Percentiles rank a stretch among this genome's conserved stretches.
Conservation (phyloP, 2,113 vertebrate genomes). For the Pachypanchax playfairii region DNA sequence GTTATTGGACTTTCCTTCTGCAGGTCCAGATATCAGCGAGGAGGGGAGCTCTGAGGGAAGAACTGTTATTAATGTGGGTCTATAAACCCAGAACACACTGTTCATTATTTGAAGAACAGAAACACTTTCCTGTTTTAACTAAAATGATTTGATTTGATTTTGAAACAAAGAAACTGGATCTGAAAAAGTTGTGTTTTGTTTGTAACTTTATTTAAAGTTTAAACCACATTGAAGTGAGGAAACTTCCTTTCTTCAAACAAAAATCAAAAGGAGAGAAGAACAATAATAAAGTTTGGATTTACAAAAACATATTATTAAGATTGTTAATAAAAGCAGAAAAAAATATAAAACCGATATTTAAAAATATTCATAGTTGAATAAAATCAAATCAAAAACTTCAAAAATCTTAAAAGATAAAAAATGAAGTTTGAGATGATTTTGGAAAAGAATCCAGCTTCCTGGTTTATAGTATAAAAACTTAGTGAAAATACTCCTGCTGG, state of each 20-base stretch:
- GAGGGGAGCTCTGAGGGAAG: neutral
- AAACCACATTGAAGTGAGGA: neutral
- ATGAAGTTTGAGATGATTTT: too few relatives aligned
- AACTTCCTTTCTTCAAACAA: neutral
- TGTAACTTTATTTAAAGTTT: neutral
- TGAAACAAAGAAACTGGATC: neutral
- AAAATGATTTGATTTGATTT: neutral
- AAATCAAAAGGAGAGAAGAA: too few relatives aligned
- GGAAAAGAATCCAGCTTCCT: too few relatives aligned
- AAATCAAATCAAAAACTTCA: too few relatives aligned
- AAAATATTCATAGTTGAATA: too few relatives aligned
- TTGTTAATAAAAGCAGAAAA: too few relatives aligned
- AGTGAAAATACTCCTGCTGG: too few relatives aligned
- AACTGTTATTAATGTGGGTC: slow-evolving; percentile 1
- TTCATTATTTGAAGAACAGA: neutral
- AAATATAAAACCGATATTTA: too few relatives aligned
- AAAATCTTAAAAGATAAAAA: too few relatives aligned
- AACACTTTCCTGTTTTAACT: neutral
- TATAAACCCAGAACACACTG: slow-evolving; percentile 2
- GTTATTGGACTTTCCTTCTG: slow-evolving; percentile 17
- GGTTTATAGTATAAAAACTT: too few relatives aligned
- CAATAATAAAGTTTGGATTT: too few relatives aligned
- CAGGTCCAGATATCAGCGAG: neutral
- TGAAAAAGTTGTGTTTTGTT: neutral
- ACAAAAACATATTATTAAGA: too few relatives aligned